These are phyloP conservation scores for Panorpa germanica DNA, from an alignment of 2,888 invertebrate genomes.

Conservation along the genomic window DNA sequence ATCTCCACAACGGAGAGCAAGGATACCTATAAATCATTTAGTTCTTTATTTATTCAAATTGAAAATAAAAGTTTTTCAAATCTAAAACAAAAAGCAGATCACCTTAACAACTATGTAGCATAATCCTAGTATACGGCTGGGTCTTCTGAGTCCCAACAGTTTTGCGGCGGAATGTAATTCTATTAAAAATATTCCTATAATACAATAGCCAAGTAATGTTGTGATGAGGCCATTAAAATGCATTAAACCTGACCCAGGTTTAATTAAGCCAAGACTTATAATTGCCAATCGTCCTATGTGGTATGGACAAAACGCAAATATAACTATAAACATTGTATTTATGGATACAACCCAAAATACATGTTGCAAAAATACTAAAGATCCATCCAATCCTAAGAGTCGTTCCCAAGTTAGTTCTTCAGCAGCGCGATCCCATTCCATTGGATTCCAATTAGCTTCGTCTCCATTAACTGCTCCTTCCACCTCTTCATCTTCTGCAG, in stretches of 20 bases:
- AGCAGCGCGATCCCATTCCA: constrained; percentile 95
- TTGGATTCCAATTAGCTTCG: constrained; percentile 90
- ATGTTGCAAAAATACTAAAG: constrained; percentile 91
- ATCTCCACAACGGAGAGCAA: constrained; percentile 92
- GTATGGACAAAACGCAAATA: constrained; percentile 94
- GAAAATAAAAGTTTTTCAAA: constrained; percentile 2
- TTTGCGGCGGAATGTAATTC: constrained; percentile 71
- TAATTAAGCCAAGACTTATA: constrained; percentile 36
- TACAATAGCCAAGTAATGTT: constrained; percentile 82
- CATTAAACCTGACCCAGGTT: constrained; percentile 29
- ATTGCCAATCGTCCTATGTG: constrained; percentile 82
- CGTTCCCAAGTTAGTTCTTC: constrained; percentile 98
- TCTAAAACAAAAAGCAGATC: constrained; percentile 16
- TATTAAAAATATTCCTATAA: constrained; percentile 68
- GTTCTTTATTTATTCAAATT: too few relatives aligned
- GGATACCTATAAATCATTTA: constrained; percentile 51
- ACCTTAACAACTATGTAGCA: constrained; percentile 71
- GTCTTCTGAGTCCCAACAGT: constrained; percentile 56
- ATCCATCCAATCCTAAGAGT: constrained; percentile 87
- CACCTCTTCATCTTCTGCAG: constrained; percentile 23
- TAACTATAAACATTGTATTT: constrained; percentile 89
- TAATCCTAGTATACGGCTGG: constrained; percentile 73
- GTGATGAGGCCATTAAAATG: constrained; percentile 89
- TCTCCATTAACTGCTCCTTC: constrained; percentile 31
- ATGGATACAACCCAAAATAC: constrained; percentile 98